phyloP scores from a whole-genome alignment of 1,140 invertebrate genomes.

The Pteromalus puparum region DNA sequence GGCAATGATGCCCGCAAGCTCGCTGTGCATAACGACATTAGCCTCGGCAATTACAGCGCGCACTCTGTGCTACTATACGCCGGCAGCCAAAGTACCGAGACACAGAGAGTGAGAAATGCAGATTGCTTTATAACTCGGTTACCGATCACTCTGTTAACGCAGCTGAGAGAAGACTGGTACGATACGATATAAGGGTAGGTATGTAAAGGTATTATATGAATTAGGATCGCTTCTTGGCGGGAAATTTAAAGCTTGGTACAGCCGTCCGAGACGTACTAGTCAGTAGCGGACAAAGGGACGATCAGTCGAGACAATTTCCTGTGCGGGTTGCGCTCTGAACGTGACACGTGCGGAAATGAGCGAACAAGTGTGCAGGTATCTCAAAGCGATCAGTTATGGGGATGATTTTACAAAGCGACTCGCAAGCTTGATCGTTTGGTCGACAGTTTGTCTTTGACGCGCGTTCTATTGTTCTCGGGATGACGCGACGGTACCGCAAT shows the following conservation, averaged over 20 bases:
- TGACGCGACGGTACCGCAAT: no score
- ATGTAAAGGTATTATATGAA: background rate
- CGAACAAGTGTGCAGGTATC: no score
- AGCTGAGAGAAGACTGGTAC: background rate
- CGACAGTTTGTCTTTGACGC: no score
- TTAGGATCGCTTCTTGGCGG: no score
- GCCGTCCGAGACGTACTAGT: background rate
- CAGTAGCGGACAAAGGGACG: background rate
- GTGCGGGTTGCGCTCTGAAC: background rate
- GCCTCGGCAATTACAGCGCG: conserved; percentile 69
- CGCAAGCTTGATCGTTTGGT: no score
- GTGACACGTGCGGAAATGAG: background rate
- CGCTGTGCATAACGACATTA: conserved; percentile 70
- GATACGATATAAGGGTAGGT: background rate
- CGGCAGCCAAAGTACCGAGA: conserved; percentile 55
- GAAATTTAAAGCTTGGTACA: background rate
- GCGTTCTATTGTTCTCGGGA: no score
- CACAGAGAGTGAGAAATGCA: conserved; percentile 66
- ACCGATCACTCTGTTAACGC: conserved; percentile 73
- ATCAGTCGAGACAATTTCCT: background rate
- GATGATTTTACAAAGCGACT: no score
- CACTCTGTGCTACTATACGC: conserved; percentile 47
- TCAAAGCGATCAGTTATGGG: background rate
- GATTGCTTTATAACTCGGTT: conserved; percentile 76
- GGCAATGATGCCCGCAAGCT: conserved; percentile 44